phyloP scores from a whole-genome alignment of 64 coral and sea anemone genomes.

The Dendrophyllia cribrosa region DNA sequence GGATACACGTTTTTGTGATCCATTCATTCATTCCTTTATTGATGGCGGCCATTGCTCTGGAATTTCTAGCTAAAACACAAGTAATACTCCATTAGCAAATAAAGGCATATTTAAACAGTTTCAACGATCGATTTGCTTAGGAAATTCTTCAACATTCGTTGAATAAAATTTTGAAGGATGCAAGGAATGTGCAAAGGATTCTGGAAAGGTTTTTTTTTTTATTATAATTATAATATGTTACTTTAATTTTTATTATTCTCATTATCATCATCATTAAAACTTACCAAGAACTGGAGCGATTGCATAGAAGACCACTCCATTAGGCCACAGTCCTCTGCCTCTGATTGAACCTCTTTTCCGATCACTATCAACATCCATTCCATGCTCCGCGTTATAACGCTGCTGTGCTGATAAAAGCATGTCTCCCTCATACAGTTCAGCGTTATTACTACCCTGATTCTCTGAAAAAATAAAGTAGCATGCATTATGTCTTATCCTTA shows the following conservation, averaged over 20 bases:
- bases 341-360: neutral
- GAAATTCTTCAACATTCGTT: too few relatives aligned
- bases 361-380: neutral
- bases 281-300: too few relatives aligned
- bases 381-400: neutral
- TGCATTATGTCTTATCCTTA: neutral
- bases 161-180: too few relatives aligned
- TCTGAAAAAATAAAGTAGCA: neutral
- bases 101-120: too few relatives aligned
- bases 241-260: too few relatives aligned
- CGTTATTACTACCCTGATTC: neutral
- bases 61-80: neutral
- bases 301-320: slow-evolving; percentile 3
- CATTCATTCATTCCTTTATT: slow-evolving; percentile 22
- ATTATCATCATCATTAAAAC: too few relatives aligned
- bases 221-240: too few relatives aligned
- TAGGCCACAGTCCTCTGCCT: neutral
- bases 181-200: too few relatives aligned
- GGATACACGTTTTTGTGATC: slow-evolving; percentile 23
- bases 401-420: neutral
- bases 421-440: slow-evolving; percentile 17
- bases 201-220: too few relatives aligned
- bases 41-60: neutral
- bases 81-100: too few relatives aligned
- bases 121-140: too few relatives aligned